A percentile compares a stretch with the other conserved stretches of the same genome.
Evolutionary conservation across 2,113 vertebrate species (phyloP).

Genomic region (Ictidomys tridecemlineatus): DNA sequence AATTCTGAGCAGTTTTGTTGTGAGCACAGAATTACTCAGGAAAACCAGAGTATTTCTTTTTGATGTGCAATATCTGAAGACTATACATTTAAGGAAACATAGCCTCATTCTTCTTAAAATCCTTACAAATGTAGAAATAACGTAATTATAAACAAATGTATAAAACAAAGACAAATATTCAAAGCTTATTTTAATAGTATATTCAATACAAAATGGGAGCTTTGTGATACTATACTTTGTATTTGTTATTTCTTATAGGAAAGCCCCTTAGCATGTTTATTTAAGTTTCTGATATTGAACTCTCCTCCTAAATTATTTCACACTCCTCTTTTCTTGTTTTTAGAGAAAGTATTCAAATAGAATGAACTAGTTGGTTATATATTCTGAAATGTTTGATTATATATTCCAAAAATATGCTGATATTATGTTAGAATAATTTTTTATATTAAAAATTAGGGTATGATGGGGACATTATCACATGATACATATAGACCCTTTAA

Average conservation of each 20-base stretch:
- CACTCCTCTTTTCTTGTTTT: not conserved
- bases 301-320: not conserved
- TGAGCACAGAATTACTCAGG: not conserved
- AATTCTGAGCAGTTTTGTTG: slow-evolving; percentile 25
- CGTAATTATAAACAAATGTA: not conserved
- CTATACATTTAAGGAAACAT: not conserved
- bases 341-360: slow-evolving; percentile 3
- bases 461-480: not conserved
- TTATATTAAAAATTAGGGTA: not conserved
- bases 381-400: not conserved
- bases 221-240: not conserved
- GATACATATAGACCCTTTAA: not conserved
- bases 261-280: not conserved
- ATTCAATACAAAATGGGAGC: not conserved
- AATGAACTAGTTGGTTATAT: not conserved
- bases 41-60: slow-evolving; percentile 18
- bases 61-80: not conserved
- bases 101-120: not conserved
- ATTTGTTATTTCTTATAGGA: slow-evolving; percentile 25
- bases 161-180: not conserved
- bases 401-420: not conserved
- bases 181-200: slow-evolving; percentile 27
- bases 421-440: not conserved
- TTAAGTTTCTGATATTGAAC: slow-evolving; percentile 54
- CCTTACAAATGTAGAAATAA: slow-evolving; percentile 6